A percentile compares a stretch with the other conserved stretches of the same genome.
phyloP scores from a whole-genome alignment of 1,140 invertebrate genomes.

The Lepidurus couesii region DNA sequence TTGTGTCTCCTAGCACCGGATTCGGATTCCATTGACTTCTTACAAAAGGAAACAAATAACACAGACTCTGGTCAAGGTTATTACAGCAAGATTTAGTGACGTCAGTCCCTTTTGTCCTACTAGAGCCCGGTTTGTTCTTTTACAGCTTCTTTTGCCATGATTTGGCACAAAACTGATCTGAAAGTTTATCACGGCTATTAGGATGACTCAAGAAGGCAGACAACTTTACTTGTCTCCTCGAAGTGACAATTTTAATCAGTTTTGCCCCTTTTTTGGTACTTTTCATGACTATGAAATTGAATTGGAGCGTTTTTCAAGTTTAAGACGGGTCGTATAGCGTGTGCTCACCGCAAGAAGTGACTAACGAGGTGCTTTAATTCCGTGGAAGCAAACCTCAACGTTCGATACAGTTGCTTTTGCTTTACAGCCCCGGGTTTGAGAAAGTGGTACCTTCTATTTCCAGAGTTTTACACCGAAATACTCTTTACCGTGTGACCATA shows the following conservation, averaged over 20 bases:
- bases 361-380: not conserved
- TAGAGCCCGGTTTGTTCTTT: too few species aligned
- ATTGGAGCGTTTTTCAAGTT: too few species aligned
- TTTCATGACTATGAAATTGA: too few species aligned
- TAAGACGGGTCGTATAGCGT: too few species aligned
- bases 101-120: too few species aligned
- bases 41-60: too few species aligned
- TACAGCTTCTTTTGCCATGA: too few species aligned
- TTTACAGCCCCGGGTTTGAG: not conserved
- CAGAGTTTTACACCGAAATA: not conserved
- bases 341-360: not conserved
- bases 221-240: not conserved
- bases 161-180: not conserved
- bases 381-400: not conserved
- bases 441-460: not conserved
- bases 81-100: too few species aligned
- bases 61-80: too few species aligned
- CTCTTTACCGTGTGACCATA: not conserved
- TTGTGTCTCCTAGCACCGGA: too few species aligned
- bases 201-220: not conserved
- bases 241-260: not conserved
- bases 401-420: not conserved
- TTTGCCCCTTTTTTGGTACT: too few species aligned
- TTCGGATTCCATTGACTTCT: too few species aligned
- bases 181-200: not conserved